Percentiles rank a stretch among this genome's conserved stretches.
Evolutionary conservation across 2,797 vertebrate species (phyloP).

Genomic region (Triplophysa yarkandensis): DNA sequence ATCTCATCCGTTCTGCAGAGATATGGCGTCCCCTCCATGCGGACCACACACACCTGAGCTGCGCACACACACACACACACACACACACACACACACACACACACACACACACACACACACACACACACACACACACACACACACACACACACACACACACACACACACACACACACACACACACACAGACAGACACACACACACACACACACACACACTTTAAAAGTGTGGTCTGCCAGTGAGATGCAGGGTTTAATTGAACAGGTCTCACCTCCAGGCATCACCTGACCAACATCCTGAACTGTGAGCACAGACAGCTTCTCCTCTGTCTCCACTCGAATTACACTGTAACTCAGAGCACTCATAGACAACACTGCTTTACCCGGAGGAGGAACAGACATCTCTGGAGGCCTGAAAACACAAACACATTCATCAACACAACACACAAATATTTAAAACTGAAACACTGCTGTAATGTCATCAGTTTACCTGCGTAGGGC

Average conservation of each 20-base stretch:
- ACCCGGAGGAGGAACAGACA: slow-evolving; percentile 88
- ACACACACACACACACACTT: no score
- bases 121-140: no score
- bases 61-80: slow-evolving; percentile 19
- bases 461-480: slow-evolving; percentile 51
- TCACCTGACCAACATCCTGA: slow-evolving; percentile 94
- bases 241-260: neutral
- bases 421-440: neutral
- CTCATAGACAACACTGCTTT: slow-evolving; percentile 94
- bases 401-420: slow-evolving; percentile 83
- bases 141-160: slow-evolving; percentile 2
- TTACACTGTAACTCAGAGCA: slow-evolving; percentile 89
- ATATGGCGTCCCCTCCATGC: slow-evolving; percentile 86
- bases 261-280: slow-evolving; percentile 86
- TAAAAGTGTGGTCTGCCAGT: neutral
- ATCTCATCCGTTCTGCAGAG: slow-evolving; percentile 93
- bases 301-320: slow-evolving; percentile 93
- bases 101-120: no score
- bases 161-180: no score
- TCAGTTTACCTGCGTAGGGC: slow-evolving; percentile 88
- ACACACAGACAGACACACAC: no score
- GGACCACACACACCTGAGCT: slow-evolving; percentile 90
- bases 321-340: slow-evolving; percentile 93
- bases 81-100: no score
- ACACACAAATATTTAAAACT: neutral